A percentile compares a stretch with the other conserved stretches of the same genome.
Conservation (phyloP, 2,113 vertebrate species). For the Bufo bufo region DNA sequence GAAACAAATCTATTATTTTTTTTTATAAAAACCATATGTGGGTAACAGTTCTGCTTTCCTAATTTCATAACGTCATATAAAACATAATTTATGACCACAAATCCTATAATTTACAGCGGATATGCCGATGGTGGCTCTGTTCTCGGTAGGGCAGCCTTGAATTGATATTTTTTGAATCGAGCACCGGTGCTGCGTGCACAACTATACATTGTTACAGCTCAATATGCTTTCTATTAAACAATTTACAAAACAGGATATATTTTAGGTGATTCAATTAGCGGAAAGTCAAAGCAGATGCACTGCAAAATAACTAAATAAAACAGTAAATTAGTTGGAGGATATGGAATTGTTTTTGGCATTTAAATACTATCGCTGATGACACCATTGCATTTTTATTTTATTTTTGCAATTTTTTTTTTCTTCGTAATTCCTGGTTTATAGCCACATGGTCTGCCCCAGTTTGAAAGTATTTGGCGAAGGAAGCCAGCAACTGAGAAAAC, state of each 20-base stretch:
- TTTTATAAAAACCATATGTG: neutral
- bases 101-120: constrained; percentile 15
- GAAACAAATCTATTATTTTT: neutral
- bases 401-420: neutral
- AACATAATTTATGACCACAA: neutral
- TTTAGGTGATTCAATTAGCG: constrained; percentile 42
- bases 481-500: constrained; percentile 61
- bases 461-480: constrained; percentile 65
- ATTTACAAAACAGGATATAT: constrained; percentile 51
- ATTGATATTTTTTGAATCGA: constrained; percentile 23
- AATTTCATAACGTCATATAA: constrained; percentile 8
- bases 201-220: constrained; percentile 42
- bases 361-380: constrained; percentile 26
- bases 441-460: constrained; percentile 54
- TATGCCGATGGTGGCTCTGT: neutral
- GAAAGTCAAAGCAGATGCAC: constrained; percentile 49
- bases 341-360: constrained; percentile 32
- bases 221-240: constrained; percentile 50
- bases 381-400: constrained; percentile 15
- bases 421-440: constrained; percentile 21
- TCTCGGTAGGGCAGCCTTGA: constrained; percentile 13
- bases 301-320: constrained; percentile 38
- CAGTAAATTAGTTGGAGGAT: constrained; percentile 13
- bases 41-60: neutral
- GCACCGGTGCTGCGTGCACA: neutral